These are phyloP conservation scores for Artemia sinica DNA, from an alignment of 2,888 invertebrate species.

Conservation along the genomic window DNA sequence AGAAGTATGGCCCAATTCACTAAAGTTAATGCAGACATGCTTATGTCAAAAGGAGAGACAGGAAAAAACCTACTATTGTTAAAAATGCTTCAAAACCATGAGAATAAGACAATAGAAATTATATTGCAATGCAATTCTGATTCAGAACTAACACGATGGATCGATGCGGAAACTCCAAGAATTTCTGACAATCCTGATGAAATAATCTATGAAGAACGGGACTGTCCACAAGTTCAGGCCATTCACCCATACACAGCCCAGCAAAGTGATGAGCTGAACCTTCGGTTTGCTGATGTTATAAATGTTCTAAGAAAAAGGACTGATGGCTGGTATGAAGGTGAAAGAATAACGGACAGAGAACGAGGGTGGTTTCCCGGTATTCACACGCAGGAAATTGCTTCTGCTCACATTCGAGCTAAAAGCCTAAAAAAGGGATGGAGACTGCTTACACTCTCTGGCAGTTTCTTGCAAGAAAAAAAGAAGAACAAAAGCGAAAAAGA, in stretches of 20 bases:
- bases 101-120: conserved; percentile 33
- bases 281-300: background rate
- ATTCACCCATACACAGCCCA: background rate
- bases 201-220: background rate
- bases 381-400: conserved; percentile 72
- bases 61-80: conserved; percentile 61
- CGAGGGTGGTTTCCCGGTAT: conserved; percentile 41
- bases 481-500: too few relatives aligned
- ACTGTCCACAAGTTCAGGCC: conserved; percentile 1
- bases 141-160: background rate
- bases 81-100: conserved; percentile 48
- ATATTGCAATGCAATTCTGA: background rate
- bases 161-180: background rate
- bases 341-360: background rate
- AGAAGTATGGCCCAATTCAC: conserved; percentile 55
- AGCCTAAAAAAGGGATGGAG: conserved; percentile 80
- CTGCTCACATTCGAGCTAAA: conserved; percentile 74
- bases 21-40: conserved; percentile 41
- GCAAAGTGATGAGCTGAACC: background rate
- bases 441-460: too few relatives aligned
- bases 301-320: background rate
- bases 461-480: too few relatives aligned
- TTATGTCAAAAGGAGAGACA: too few relatives aligned
- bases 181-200: background rate
- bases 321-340: background rate